phyloP scores from a whole-genome alignment of 2,797 vertebrate species.

The Hemitrygon akajei region DNA sequence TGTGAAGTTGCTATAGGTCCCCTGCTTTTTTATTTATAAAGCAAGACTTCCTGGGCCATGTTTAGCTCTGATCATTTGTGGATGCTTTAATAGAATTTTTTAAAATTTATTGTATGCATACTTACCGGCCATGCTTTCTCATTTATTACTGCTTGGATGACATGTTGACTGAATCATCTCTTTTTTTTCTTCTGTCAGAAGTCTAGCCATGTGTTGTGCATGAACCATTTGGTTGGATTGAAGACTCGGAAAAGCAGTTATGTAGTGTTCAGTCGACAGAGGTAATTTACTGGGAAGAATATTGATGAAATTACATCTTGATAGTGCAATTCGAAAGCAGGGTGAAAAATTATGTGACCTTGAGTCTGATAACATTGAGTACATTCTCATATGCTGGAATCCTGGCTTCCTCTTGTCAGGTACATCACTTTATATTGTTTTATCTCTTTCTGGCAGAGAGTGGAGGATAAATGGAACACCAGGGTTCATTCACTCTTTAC shows the following conservation, averaged over 20 bases:
- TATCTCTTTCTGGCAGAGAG: conserved; percentile 30
- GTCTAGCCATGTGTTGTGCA: conserved; percentile 28
- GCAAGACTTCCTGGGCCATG: neutral
- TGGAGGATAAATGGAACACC: conserved; percentile 32
- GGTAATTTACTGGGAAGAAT: conserved; percentile 33
- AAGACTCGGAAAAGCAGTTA: conserved; percentile 35
- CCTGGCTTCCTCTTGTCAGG: conserved; percentile 30
- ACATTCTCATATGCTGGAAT: conserved; percentile 34
- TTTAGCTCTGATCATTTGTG: neutral
- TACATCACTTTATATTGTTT: conserved; percentile 37
- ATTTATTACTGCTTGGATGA: conserved; percentile 30
- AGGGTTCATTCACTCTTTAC: conserved; percentile 32
- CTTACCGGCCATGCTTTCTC: conserved; percentile 10
- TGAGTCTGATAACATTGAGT: conserved; percentile 34
- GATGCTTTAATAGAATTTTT: conserved; percentile 28
- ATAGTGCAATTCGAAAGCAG: conserved; percentile 35
- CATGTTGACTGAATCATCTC: conserved; percentile 33
- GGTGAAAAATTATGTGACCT: conserved; percentile 37
- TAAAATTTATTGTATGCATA: conserved; percentile 14
- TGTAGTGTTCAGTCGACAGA: conserved; percentile 31
- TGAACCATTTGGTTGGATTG: conserved; percentile 24
- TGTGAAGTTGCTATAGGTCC: neutral
- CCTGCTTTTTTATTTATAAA: neutral
- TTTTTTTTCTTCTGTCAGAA: conserved; percentile 28
- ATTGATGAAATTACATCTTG: conserved; percentile 38